These are phyloP conservation scores for Pyrrhia umbra DNA, from an alignment of 2,888 invertebrate genomes.

Conservation along the genomic window DNA sequence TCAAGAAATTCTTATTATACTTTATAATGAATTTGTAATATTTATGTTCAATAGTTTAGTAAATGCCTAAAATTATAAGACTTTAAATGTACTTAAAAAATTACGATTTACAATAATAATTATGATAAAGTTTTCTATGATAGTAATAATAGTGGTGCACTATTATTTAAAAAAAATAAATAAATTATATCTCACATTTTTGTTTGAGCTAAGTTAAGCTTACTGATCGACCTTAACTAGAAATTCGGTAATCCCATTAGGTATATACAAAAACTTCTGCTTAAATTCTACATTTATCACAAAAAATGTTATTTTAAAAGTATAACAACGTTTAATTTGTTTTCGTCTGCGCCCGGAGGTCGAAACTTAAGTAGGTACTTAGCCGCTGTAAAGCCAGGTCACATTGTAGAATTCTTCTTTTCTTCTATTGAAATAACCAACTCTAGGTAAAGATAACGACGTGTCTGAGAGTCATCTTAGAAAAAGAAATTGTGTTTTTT, in stretches of 20 bases:
- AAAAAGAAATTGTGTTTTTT: conserved; percentile 3
- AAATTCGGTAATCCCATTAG: not conserved
- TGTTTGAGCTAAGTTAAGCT: too few species aligned
- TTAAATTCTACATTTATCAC: conserved; percentile 20
- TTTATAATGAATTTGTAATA: too few species aligned
- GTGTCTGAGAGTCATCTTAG: not conserved
- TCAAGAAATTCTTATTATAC: too few species aligned
- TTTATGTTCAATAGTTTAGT: too few species aligned
- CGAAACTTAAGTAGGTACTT: conserved; percentile 54
- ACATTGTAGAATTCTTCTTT: conserved; percentile 12
- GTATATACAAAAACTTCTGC: not conserved
- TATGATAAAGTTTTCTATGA: too few species aligned
- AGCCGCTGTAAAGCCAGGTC: conserved; percentile 26
- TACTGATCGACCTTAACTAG: not conserved
- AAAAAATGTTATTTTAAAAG: conserved; percentile 46
- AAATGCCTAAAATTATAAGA: too few species aligned
- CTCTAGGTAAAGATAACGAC: conserved; percentile 17
- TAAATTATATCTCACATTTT: too few species aligned
- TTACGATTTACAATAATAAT: too few species aligned
- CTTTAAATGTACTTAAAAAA: too few species aligned
- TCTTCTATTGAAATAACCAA: conserved; percentile 29
- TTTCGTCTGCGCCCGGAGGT: conserved; percentile 48
- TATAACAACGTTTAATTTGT: conserved; percentile 55
- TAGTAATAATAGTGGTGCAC: too few species aligned
- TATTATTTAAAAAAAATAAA: too few species aligned